Conservation (phyloP, 2,113 vertebrate species). For the Electrona antarctica region DNA sequence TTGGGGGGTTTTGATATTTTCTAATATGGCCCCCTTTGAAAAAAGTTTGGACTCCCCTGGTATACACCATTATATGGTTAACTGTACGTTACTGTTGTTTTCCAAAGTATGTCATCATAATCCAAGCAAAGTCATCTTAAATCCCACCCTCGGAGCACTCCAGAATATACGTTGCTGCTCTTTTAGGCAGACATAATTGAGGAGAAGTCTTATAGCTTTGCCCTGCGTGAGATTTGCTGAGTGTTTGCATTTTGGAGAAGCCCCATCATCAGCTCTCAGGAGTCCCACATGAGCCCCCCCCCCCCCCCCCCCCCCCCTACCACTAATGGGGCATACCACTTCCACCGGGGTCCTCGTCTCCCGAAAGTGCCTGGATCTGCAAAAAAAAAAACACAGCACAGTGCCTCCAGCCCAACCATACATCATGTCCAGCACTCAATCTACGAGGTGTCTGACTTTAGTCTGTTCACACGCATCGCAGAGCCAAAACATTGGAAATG, state of each 20-base stretch:
- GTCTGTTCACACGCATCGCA: not conserved
- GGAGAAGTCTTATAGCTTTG: conserved; percentile 13
- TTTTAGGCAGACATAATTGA: conserved; percentile 26
- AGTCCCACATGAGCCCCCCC: conserved; percentile 12
- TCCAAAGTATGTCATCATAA: too few relatives aligned
- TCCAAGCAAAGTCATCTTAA: conserved; percentile 20
- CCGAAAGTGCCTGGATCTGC: conserved; percentile 17
- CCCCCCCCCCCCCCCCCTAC: too few relatives aligned
- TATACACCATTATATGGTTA: too few relatives aligned
- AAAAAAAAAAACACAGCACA: conserved; percentile 19
- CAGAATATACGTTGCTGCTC: conserved; percentile 5
- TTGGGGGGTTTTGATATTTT: too few relatives aligned
- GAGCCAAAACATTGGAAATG: conserved; percentile 4
- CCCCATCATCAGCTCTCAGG: conserved; percentile 19
- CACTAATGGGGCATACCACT: conserved; percentile 17
- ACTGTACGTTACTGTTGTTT: too few relatives aligned
- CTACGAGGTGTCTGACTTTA: conserved; percentile 23
- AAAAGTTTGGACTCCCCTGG: too few relatives aligned
- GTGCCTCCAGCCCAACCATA: conserved; percentile 22
- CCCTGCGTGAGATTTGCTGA: conserved; percentile 25
- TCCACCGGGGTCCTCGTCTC: conserved; percentile 24
- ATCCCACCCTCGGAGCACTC: conserved; percentile 25
- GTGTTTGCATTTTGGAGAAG: conserved; percentile 11
- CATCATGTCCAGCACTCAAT: conserved; percentile 22
- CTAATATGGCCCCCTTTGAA: too few relatives aligned